These are phyloP conservation scores for Amblyjoppa fuscipennis DNA, from an alignment of 2,888 invertebrate genomes.

Conservation along the genomic window DNA sequence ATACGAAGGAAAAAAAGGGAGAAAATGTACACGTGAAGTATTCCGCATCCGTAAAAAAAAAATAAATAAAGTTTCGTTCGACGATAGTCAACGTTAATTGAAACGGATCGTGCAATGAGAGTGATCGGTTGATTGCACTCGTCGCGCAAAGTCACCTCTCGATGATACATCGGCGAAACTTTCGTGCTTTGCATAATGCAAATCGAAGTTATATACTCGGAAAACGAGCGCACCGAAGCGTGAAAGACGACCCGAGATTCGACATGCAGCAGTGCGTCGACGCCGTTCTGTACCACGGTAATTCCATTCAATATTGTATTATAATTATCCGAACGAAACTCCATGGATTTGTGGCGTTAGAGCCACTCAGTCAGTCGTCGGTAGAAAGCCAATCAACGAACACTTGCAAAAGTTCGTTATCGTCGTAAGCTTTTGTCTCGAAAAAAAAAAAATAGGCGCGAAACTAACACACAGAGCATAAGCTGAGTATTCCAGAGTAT, in stretches of 20 bases:
- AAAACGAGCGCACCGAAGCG: background rate
- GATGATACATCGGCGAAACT: constrained; percentile 29
- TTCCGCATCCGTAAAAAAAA: background rate
- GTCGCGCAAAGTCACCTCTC: background rate
- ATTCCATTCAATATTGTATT: constrained; percentile 55
- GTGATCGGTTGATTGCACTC: background rate
- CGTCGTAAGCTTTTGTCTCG: no score
- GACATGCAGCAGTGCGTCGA: constrained; percentile 74
- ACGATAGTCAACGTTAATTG: background rate
- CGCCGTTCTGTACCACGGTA: constrained; percentile 75
- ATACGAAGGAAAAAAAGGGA: background rate
- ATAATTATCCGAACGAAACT: background rate
- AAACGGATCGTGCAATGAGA: background rate
- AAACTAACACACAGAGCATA: no score
- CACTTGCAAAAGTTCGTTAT: no score
- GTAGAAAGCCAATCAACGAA: no score
- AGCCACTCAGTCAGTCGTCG: background rate
- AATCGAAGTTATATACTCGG: constrained; percentile 31
- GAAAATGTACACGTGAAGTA: background rate
- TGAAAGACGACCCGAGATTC: constrained; percentile 19
- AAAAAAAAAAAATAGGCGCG: no score
- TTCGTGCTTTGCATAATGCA: constrained; percentile 17
- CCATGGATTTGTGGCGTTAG: no score
- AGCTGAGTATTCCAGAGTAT: background rate
- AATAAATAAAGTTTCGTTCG: background rate